Base-by-base conservation (phyloP, 2,113 vertebrate species). In the Oreochromis spilurus region DNA sequence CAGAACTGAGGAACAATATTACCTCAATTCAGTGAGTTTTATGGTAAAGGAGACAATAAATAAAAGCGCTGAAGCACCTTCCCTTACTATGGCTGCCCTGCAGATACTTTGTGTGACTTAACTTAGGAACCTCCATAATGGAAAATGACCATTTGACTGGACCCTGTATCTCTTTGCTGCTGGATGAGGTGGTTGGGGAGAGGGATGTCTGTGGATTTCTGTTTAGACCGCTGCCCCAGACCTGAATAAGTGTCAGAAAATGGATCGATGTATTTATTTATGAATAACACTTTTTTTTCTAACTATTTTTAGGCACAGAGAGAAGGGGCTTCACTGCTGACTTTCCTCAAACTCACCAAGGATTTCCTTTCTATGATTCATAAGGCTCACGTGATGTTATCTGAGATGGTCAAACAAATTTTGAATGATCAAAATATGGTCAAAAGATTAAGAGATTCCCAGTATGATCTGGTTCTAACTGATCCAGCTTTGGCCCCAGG, bases 261-360 rank as follows among this genome's bases (percentile, higher is more conserved):
- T 0, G 3, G 65, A 70, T 43, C 7, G 38, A 70, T 70, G 65
- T 14, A 16, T 70, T 70, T 45, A 48, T 72, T 6, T 29, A 17
- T 29, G 40, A 45, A 26, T 78, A 31, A 36, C 2, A 11, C 9
- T 0, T 78, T 78, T 78, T 78, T 2, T 52, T 65, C 16, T 17
- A 16, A 2, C 2, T 13, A 58, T 7, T 52, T 88, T 92, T 60
- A 95, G 95, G 77, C 21, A n/a, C 95, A 29, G 67, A 70, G 65
- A 70, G 65, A 70, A 70, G 65, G 21, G 38, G 21, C 21, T 26
- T 70, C 38, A 16, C 38, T 43, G 65, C 38, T 70, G 38, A 70
- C 38, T 70, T 70, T 43, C 12, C 21, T 70, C 38, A 70, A 70
- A 70, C 38, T 70, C 13, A 70, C 65, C 38, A 70, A 70, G 38